These are phyloP conservation scores for Byasa hedistus DNA, from an alignment of 2,888 invertebrate species.

Conservation along the genomic window DNA sequence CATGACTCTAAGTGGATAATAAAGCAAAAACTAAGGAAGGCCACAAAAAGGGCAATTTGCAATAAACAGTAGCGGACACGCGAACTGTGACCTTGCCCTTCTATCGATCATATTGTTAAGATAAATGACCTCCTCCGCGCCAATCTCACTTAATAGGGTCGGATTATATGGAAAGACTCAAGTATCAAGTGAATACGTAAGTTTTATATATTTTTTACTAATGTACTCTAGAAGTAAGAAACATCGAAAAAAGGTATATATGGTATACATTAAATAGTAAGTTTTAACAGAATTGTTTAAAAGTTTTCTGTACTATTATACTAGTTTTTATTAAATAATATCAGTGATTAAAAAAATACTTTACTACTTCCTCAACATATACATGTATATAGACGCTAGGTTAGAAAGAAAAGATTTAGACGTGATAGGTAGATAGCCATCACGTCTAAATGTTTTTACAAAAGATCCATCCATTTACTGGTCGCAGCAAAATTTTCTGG, in stretches of 20 bases:
- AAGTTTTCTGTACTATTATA: too few relatives aligned
- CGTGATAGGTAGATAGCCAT: too few relatives aligned
- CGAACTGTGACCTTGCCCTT: slow-evolving; percentile 61
- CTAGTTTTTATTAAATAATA: too few relatives aligned
- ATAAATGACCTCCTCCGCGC: slow-evolving; percentile 46
- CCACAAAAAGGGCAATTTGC: slow-evolving; percentile 52
- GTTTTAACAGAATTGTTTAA: too few relatives aligned
- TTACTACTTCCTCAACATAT: too few relatives aligned
- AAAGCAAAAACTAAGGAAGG: slow-evolving; percentile 25
- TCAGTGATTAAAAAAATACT: too few relatives aligned
- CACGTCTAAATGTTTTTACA: too few relatives aligned
- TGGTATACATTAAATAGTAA: too few relatives aligned
- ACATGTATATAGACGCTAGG: too few relatives aligned
- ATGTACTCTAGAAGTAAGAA: neutral
- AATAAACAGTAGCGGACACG: slow-evolving; percentile 58
- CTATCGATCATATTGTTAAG: slow-evolving; percentile 45
- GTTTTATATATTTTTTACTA: neutral
- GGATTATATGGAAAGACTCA: slow-evolving; percentile 16
- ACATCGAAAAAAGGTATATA: neutral
- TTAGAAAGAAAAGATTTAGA: too few relatives aligned
- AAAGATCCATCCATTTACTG: too few relatives aligned
- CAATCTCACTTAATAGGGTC: slow-evolving; percentile 33
- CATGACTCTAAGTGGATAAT: neutral
- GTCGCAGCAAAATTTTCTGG: too few relatives aligned
- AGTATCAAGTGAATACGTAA: neutral